Percentiles rank a stretch among this genome's conserved stretches.
Evolutionary conservation across 35 echinoderm and acorn worm genomes (phyloP).

Genomic region (Anneissia japonica): DNA sequence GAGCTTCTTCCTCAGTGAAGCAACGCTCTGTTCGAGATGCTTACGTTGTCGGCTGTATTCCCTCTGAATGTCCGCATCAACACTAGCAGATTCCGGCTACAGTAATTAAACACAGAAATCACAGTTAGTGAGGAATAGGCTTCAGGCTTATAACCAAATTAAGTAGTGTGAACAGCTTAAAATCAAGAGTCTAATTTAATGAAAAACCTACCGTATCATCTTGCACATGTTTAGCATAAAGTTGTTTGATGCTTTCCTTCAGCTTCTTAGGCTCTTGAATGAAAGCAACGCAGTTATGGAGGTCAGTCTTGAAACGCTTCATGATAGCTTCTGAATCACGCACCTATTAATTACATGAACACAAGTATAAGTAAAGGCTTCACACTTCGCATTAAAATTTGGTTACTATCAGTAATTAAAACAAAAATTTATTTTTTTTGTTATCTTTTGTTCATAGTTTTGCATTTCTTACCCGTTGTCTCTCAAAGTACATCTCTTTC

Average conservation of each 20-base stretch:
- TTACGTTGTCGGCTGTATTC: slow-evolving; percentile 99
- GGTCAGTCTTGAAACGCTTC: slow-evolving; percentile 93
- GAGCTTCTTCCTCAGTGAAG: slow-evolving; percentile 93
- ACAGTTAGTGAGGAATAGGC: no score
- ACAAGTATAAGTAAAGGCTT: neutral
- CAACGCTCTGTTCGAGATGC: slow-evolving; percentile 96
- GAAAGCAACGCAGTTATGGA: slow-evolving; percentile 90
- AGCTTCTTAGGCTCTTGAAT: slow-evolving; percentile 98
- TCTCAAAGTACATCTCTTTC: slow-evolving; percentile 92
- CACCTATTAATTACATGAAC: slow-evolving; percentile 38
- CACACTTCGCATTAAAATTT: no score
- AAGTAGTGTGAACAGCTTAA: no score
- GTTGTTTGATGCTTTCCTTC: slow-evolving; percentile 95
- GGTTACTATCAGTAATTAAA: no score
- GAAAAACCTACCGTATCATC: slow-evolving; percentile 84
- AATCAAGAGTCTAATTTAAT: neutral
- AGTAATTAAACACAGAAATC: neutral
- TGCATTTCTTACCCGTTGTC: slow-evolving; percentile 51
- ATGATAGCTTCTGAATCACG: slow-evolving; percentile 78
- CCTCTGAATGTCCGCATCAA: slow-evolving; percentile 94
- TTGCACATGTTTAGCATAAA: slow-evolving; percentile 97
- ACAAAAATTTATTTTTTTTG: no score
- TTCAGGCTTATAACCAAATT: no score
- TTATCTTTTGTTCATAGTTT: no score
- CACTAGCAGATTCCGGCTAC: slow-evolving; percentile 95